Evolutionary conservation across 2,888 invertebrate species (phyloP).

Genomic region (Dolichomitus sp.): DNA sequence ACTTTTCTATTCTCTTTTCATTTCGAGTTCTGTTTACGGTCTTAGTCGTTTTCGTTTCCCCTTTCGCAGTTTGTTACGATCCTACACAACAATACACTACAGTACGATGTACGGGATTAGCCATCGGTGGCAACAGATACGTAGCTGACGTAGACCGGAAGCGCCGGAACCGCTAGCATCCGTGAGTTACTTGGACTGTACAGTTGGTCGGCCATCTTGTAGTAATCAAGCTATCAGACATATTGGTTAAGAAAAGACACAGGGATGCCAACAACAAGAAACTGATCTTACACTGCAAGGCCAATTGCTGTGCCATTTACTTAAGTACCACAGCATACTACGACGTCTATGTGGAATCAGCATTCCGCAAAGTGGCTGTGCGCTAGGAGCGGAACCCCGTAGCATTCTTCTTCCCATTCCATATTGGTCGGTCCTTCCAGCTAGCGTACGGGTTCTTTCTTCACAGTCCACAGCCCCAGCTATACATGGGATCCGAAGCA

Average conservation of each 20-base stretch:
- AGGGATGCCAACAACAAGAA: conserved; percentile 16
- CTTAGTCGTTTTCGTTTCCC: neutral
- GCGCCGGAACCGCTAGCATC: neutral
- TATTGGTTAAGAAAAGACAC: neutral
- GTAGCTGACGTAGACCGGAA: conserved; percentile 17
- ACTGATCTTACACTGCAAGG: conserved; percentile 2
- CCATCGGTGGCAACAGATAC: conserved; percentile 6
- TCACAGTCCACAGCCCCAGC: conserved; percentile 48
- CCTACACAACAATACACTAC: neutral
- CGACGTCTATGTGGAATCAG: conserved; percentile 50
- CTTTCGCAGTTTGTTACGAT: neutral
- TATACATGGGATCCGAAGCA: conserved; percentile 73
- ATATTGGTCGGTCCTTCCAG: conserved; percentile 33
- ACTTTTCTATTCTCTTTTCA: neutral
- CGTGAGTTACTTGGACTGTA: neutral
- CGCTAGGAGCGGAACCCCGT: conserved; percentile 36
- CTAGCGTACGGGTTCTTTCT: conserved; percentile 52
- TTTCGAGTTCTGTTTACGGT: neutral
- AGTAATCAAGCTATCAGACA: conserved; percentile 1
- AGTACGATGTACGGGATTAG: neutral
- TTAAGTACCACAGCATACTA: neutral
- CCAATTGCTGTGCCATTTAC: conserved; percentile 28
- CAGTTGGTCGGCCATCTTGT: neutral
- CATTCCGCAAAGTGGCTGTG: conserved; percentile 64
- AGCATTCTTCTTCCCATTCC: conserved; percentile 18